Conservation (phyloP, 1,140 invertebrate species). For the Apis laboriosa region DNA sequence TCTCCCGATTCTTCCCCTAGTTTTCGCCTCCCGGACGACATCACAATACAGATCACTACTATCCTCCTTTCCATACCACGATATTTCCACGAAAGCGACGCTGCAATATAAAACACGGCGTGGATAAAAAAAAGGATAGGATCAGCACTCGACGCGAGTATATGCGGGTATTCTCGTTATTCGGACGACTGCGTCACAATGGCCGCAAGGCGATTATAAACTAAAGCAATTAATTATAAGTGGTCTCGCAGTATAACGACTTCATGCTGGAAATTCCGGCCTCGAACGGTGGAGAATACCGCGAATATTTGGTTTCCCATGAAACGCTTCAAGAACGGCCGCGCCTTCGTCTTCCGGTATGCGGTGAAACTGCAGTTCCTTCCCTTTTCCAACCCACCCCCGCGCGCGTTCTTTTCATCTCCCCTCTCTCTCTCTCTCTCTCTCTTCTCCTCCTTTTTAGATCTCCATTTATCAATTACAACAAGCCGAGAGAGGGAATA, state of each 20-base stretch:
- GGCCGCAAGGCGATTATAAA: slow-evolving; percentile 73
- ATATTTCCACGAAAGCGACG: neutral
- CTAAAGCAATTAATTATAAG: slow-evolving; percentile 75
- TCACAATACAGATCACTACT: too few relatives aligned
- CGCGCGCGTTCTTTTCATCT: slow-evolving; percentile 12
- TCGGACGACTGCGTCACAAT: slow-evolving; percentile 63
- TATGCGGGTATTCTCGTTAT: slow-evolving; percentile 59
- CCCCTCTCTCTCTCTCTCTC: neutral
- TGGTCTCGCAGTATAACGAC: slow-evolving; percentile 67
- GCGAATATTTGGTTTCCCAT: slow-evolving; percentile 71
- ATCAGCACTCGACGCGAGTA: slow-evolving; percentile 42
- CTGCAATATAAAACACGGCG: slow-evolving; percentile 11
- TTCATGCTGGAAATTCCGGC: slow-evolving; percentile 68
- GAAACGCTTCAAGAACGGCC: slow-evolving; percentile 70
- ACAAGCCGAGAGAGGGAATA: slow-evolving; percentile 52
- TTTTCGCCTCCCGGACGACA: too few relatives aligned
- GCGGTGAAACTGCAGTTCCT: slow-evolving; percentile 63
- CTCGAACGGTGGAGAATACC: slow-evolving; percentile 64
- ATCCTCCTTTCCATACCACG: neutral
- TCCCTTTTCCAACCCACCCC: slow-evolving; percentile 13
- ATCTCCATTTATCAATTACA: slow-evolving; percentile 66
- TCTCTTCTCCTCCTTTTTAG: neutral
- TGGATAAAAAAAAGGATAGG: slow-evolving; percentile 30
- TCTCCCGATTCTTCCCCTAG: too few relatives aligned
- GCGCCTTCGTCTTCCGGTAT: slow-evolving; percentile 69